Conservation (phyloP, 2,113 vertebrate genomes). For the Muscicapa adusta region DNA sequence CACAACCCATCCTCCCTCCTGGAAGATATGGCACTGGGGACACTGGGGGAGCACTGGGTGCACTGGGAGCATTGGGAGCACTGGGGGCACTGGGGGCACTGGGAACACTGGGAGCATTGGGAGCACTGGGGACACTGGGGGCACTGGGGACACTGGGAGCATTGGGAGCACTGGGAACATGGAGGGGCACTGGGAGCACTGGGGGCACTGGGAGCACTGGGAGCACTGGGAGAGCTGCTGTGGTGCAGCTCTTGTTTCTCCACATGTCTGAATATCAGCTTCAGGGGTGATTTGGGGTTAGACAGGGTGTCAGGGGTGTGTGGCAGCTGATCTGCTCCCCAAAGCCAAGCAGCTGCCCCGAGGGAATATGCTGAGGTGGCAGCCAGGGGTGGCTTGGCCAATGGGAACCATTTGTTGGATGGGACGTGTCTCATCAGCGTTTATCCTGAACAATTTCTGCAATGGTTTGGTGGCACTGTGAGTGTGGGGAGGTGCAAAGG, state of each 20-base stretch:
- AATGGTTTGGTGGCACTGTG: accelerated
- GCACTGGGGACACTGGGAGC: too few species aligned
- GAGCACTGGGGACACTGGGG: too few species aligned
- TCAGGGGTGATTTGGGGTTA: not conserved
- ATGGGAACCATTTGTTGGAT: not conserved
- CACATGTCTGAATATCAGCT: not conserved
- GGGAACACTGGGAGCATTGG: too few species aligned
- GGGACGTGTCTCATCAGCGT: not conserved
- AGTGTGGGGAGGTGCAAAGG: accelerated
- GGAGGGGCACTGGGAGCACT: too few species aligned
- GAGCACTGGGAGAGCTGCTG: not conserved
- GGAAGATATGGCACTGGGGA: not conserved
- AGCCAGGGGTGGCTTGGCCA: not conserved
- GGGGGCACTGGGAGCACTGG: not conserved
- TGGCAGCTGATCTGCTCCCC: not conserved
- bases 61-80: too few species aligned
- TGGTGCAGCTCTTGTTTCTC: not conserved
- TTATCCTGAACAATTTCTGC: not conserved
- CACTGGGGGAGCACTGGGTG: not conserved
- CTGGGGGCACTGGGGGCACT: too few species aligned
- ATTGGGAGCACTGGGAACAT: too few species aligned
- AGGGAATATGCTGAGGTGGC: not conserved
- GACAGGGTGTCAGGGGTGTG: accelerated
- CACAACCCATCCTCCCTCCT: too few species aligned
- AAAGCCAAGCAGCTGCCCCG: not conserved